These are phyloP conservation scores for Leuciscus waleckii DNA, from an alignment of 2,797 vertebrate genomes.

Conservation along the genomic window DNA sequence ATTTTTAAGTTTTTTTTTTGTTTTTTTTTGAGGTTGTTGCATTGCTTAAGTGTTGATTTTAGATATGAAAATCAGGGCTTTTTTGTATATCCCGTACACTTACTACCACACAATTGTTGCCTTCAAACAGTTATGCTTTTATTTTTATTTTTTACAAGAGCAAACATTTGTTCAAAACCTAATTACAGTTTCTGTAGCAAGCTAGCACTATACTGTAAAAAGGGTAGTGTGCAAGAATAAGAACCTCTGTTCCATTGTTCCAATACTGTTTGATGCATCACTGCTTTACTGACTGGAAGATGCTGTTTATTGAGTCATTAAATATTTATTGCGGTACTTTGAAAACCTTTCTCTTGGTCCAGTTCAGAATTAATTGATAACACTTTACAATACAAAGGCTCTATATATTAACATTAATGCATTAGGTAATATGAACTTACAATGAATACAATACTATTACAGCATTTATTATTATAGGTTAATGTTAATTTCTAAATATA, in stretches of 20 bases:
- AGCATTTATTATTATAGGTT: no score
- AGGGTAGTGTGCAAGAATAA: not conserved
- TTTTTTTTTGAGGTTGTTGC: not conserved
- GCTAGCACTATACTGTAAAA: not conserved
- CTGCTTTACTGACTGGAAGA: constrained; percentile 22
- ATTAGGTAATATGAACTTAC: not conserved
- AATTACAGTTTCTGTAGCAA: constrained; percentile 20
- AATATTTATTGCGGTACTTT: not conserved
- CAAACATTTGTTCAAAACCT: not conserved
- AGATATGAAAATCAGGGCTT: constrained; percentile 25
- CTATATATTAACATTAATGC: not conserved
- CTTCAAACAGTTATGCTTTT: constrained; percentile 7
- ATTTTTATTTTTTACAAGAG: not conserved
- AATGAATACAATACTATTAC: not conserved
- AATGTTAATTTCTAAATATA: no score
- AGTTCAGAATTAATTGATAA: not conserved
- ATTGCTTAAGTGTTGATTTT: constrained; percentile 8
- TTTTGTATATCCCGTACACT: constrained; percentile 7
- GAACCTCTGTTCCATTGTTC: constrained; percentile 11
- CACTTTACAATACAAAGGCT: not conserved
- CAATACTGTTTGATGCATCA: not conserved
- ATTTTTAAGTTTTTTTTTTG: not conserved
- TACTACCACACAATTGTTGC: constrained; percentile 23
- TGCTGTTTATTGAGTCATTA: not conserved
- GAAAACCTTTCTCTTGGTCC: not conserved